Conservation (phyloP, 2,888 invertebrate genomes). For the Bembecia ichneumoniformis region DNA sequence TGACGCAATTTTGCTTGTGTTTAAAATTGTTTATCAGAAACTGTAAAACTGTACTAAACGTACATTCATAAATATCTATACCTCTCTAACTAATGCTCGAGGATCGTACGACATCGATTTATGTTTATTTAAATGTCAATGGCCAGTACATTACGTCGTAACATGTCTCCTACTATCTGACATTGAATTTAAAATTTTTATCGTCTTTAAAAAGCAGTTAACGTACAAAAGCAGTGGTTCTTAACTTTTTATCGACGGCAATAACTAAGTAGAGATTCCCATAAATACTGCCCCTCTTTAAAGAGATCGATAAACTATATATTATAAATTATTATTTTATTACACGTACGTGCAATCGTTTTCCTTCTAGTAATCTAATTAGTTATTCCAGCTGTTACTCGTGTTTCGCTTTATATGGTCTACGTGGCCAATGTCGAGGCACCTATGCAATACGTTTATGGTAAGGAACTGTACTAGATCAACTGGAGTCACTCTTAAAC, state of each 20-base stretch:
- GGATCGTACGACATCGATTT: too few species aligned
- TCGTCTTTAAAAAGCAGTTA: not conserved
- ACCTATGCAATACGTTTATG: conserved; percentile 31
- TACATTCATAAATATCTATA: too few species aligned
- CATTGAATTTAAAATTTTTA: not conserved
- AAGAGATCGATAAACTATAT: not conserved
- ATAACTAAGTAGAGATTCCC: not conserved
- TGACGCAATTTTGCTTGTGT: too few species aligned
- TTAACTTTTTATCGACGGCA: not conserved
- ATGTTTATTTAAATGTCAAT: too few species aligned
- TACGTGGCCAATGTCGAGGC: conserved; percentile 35
- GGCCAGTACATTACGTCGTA: too few species aligned
- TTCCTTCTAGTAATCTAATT: conserved; percentile 15
- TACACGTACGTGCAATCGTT: not conserved
- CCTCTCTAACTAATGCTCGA: too few species aligned
- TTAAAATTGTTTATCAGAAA: too few species aligned
- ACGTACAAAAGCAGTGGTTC: not conserved
- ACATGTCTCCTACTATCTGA: not conserved
- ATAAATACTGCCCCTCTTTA: not conserved
- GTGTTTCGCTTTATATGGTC: conserved; percentile 33
- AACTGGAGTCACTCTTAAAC: not conserved
- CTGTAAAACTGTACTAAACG: too few species aligned
- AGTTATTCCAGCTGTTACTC: conserved; percentile 40
- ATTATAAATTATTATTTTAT: not conserved
- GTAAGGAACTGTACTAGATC: conserved; percentile 8